These are phyloP conservation scores for Branchellion lobata DNA, from an alignment of 2,888 invertebrate species.

Conservation along the genomic window DNA sequence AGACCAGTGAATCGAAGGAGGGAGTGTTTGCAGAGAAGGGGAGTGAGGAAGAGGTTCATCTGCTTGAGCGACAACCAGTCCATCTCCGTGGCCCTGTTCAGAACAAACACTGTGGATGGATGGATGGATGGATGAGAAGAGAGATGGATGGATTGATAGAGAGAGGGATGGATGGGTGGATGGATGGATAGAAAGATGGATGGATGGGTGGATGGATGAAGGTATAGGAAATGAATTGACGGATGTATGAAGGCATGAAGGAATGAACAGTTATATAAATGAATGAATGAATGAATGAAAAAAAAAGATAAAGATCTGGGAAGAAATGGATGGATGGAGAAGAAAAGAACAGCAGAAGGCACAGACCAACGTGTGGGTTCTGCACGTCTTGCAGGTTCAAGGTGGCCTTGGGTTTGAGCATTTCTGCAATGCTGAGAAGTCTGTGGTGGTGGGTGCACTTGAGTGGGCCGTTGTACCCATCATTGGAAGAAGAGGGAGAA, in stretches of 20 bases:
- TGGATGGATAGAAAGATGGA: too few relatives aligned
- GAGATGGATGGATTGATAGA: too few relatives aligned
- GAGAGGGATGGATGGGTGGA: too few relatives aligned
- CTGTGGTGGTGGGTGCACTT: slow-evolving; percentile 64
- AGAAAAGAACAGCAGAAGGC: too few relatives aligned
- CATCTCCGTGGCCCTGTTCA: slow-evolving; percentile 76
- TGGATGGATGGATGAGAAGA: too few relatives aligned
- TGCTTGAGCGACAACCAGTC: slow-evolving; percentile 65
- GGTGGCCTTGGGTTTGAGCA: slow-evolving; percentile 78
- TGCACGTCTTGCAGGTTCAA: slow-evolving; percentile 63
- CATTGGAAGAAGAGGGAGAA: too few relatives aligned
- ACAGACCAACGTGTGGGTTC: slow-evolving; percentile 72
- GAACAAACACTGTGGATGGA: slow-evolving; percentile 69
- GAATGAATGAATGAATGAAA: not conserved
- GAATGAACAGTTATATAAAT: not conserved
- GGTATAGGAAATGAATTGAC: too few relatives aligned
- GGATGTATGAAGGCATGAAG: slow-evolving; percentile 42
- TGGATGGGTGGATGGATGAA: too few relatives aligned
- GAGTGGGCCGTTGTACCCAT: not conserved
- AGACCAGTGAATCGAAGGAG: slow-evolving; percentile 4
- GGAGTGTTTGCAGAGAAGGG: not conserved
- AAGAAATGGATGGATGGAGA: too few relatives aligned
- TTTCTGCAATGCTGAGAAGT: slow-evolving; percentile 79
- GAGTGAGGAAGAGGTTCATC: slow-evolving; percentile 56
- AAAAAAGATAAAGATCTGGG: not conserved